Evolutionary conservation across 2,888 invertebrate species (phyloP).

Genomic region (Drosophila borealis): DNA sequence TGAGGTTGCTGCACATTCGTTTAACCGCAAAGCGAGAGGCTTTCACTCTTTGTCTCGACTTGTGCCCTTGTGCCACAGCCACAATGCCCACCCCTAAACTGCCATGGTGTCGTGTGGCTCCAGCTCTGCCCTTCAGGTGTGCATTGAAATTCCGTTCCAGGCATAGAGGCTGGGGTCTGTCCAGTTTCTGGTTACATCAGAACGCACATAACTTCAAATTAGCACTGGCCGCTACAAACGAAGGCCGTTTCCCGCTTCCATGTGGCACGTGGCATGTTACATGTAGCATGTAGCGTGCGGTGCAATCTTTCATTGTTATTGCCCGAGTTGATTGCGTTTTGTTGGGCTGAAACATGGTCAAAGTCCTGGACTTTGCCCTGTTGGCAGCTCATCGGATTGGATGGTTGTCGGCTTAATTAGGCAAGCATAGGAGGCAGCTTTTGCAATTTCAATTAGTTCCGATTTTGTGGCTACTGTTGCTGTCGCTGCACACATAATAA

Average conservation of each 20-base stretch:
- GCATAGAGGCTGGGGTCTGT: constrained; percentile 4
- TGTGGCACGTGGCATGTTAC: constrained; percentile 3
- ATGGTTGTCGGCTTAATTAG: constrained; percentile 35
- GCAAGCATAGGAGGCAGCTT: not conserved
- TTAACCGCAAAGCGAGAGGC: constrained; percentile 58
- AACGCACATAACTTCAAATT: constrained; percentile 74
- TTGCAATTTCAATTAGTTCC: constrained; percentile 30
- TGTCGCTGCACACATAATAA: constrained; percentile 7
- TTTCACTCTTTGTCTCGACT: constrained; percentile 25
- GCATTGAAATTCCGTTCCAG: constrained; percentile 23
- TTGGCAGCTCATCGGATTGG: constrained; percentile 9
- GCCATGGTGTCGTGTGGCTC: constrained; percentile 15
- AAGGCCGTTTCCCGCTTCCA: constrained; percentile 27
- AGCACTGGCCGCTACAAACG: constrained; percentile 42
- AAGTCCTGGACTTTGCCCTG: not conserved
- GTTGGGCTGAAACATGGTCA: not conserved
- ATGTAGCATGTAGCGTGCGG: constrained; percentile 6
- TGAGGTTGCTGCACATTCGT: constrained; percentile 21
- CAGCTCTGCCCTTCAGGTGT: constrained; percentile 42
- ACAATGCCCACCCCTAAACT: not conserved
- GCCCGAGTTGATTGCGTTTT: constrained; percentile 29
- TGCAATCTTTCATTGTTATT: constrained; percentile 53
- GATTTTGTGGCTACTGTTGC: not conserved
- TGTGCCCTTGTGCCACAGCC: constrained; percentile 29
- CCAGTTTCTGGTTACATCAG: constrained; percentile 64